phyloP scores from a whole-genome alignment of 2,888 invertebrate genomes.

The Drosophila borealis region DNA sequence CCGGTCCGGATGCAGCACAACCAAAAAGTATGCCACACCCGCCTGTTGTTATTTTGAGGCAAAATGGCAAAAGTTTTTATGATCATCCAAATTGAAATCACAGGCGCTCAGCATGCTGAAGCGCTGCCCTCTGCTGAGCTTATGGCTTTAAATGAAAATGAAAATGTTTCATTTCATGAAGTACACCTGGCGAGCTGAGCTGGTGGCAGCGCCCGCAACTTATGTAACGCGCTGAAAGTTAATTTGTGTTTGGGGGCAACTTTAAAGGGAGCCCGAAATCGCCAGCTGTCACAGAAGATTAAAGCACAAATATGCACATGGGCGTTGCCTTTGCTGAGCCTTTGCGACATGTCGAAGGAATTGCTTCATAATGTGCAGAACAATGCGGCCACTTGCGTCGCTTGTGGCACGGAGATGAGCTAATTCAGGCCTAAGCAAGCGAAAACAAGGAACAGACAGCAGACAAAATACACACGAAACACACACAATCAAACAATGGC shows the following conservation, averaged over 20 bases:
- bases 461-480: slow-evolving; percentile 16
- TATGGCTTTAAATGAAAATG: slow-evolving; percentile 50
- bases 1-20: background rate
- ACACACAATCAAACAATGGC: slow-evolving; percentile 10
- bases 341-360: slow-evolving; percentile 61
- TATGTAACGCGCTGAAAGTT: slow-evolving; percentile 43
- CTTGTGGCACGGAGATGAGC: slow-evolving; percentile 28
- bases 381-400: slow-evolving; percentile 59
- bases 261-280: slow-evolving; percentile 48
- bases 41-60: background rate
- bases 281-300: slow-evolving; percentile 20
- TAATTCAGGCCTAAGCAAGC: slow-evolving; percentile 44
- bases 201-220: slow-evolving; percentile 15
- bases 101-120: slow-evolving; percentile 20
- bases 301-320: slow-evolving; percentile 10
- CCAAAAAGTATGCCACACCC: slow-evolving; percentile 47
- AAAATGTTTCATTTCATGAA: slow-evolving; percentile 65
- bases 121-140: slow-evolving; percentile 18
- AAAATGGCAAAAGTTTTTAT: slow-evolving; percentile 53
- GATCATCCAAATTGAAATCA: slow-evolving; percentile 72
- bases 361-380: slow-evolving; percentile 57
- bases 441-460: slow-evolving; percentile 25
- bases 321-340: slow-evolving; percentile 33
- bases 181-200: slow-evolving; percentile 57
- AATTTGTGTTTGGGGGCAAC: slow-evolving; percentile 61